A percentile compares a stretch with the other conserved stretches of the same genome.
These are phyloP conservation scores for Helicoverpa zea DNA, from an alignment of 1,140 invertebrate genomes.

Conservation along the genomic window DNA sequence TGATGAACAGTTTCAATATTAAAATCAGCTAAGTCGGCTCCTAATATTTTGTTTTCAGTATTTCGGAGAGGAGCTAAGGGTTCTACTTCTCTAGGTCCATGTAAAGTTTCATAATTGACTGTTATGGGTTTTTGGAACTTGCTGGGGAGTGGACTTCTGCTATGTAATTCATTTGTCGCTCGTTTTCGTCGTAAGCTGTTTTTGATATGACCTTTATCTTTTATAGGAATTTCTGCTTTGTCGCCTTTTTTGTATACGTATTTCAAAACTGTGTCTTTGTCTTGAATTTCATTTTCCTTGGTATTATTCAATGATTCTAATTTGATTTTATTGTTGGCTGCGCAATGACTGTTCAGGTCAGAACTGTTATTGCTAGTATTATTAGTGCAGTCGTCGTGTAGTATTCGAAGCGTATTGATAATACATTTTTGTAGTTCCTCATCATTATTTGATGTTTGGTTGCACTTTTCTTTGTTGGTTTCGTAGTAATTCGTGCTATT, in stretches of 20 bases:
- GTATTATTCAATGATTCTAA: background rate
- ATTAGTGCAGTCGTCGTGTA: background rate
- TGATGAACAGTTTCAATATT: constrained; percentile 74
- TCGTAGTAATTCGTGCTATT: constrained; percentile 21
- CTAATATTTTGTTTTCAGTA: constrained; percentile 62
- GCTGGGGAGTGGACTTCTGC: constrained; percentile 32
- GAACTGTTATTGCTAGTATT: constrained; percentile 17
- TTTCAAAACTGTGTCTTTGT: constrained; percentile 65
- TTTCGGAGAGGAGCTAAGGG: constrained; percentile 49
- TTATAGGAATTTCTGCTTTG: constrained; percentile 55
- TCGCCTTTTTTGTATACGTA: constrained; percentile 68
- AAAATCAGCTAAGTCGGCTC: constrained; percentile 72
- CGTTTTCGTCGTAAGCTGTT: constrained; percentile 76
- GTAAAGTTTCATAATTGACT: constrained; percentile 67
- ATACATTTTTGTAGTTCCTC: constrained; percentile 6
- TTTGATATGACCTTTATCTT: constrained; percentile 67
- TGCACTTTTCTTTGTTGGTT: constrained; percentile 18
- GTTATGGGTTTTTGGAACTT: constrained; percentile 54
- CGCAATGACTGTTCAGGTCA: background rate
- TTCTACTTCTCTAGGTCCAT: constrained; percentile 56
- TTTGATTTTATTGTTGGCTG: too few species aligned
- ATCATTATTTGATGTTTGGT: constrained; percentile 23
- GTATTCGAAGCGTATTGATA: background rate
- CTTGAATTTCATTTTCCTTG: constrained; percentile 42
- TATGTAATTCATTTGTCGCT: constrained; percentile 40